Base-by-base conservation (phyloP, 2,888 invertebrate genomes). In the Drosophila leonis region DNA sequence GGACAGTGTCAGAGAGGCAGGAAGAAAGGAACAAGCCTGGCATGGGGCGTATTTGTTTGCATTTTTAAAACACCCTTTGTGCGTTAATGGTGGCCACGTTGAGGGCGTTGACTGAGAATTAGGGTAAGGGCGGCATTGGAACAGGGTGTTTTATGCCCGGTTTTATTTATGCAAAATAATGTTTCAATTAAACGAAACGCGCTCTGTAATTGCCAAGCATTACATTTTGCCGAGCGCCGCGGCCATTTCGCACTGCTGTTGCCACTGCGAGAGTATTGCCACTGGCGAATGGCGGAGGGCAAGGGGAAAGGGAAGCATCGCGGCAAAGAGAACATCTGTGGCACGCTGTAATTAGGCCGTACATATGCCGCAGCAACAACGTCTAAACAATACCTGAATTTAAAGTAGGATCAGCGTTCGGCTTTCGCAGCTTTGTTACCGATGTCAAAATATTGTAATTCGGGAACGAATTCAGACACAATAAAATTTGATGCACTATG, bases 141-240 rank as follows among this genome's bases (percentile, higher is more conserved):
- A 83, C 83, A 85, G 90, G 90, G 90, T 90, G 90, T 90, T 88
- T 90, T 85, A 90, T 88, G 78, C 90, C 71, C 83, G 76, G 86
- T 83, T 81, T 79, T 87, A 85, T 88, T 90, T 90, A 91, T 91
- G 91, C 91, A 91, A 92, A 92, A 91, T 91, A 91, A 92, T 91
- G 91, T 92, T 92, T 91, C 91, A 91, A 91, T 91, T 92, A 90
- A 87, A 88, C 80, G 78, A 73, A 87, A 82, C 84, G 85, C 78
- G 83, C 71, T 51, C 64, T 80, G 90, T 90, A 90, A 91, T 86
- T 90, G 82, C 78, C 61, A 75, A 49, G 51, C 72, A 78, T 86
- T 80, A 82, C 78, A 75, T 73, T 61, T 33, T 27, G 42, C 54
- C 60, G 51, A 63, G 71, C 72, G n/a, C 15, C 56, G 64, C 67